Percentiles rank a stretch among this genome's conserved stretches.
These are phyloP conservation scores for Nasonovia ribisnigri DNA, from an alignment of 2,888 invertebrate species.

Conservation along the genomic window DNA sequence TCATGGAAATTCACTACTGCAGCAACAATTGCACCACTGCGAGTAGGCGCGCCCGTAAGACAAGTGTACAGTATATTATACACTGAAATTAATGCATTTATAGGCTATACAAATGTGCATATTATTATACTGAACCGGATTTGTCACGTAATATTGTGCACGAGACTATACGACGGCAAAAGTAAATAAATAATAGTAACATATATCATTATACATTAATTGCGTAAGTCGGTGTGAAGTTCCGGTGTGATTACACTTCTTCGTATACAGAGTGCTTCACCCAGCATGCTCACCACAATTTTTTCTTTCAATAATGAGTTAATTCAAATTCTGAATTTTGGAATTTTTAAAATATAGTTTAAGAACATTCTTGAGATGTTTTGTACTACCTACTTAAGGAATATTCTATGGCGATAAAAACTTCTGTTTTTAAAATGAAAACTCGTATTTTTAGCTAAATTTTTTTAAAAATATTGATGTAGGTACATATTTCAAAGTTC, in stretches of 20 bases:
- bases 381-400: too few species aligned
- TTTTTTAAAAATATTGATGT: too few species aligned
- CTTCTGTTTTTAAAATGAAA: too few species aligned
- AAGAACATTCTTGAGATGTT: too few species aligned
- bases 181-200: background rate
- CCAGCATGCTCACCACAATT: too few species aligned
- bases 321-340: too few species aligned
- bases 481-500: too few species aligned
- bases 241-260: background rate
- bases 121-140: background rate
- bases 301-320: too few species aligned
- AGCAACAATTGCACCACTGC: background rate
- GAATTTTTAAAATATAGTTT: too few species aligned
- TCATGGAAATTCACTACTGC: background rate
- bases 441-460: too few species aligned
- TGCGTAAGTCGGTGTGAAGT: background rate
- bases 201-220: too few species aligned
- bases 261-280: background rate
- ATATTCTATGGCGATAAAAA: too few species aligned
- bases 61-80: background rate
- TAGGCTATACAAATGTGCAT: background rate
- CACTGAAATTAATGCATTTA: background rate
- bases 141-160: background rate
- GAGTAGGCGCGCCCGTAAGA: constrained; percentile 7
- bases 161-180: background rate